Conservation (phyloP, 2,797 vertebrate genomes). For the Moxostoma hubbsi region DNA sequence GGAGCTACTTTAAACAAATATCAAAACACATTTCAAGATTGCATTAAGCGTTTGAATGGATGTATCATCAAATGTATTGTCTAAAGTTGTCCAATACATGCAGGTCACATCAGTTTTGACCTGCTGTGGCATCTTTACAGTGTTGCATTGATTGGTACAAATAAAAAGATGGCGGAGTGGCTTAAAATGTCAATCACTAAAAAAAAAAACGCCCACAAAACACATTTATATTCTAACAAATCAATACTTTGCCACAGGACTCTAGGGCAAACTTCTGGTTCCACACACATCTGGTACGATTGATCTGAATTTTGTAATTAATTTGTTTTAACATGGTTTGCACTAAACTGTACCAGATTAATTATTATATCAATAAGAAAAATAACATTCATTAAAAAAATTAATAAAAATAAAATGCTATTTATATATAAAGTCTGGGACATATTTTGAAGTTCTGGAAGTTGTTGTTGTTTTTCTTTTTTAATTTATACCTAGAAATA, state of each 20-base stretch:
- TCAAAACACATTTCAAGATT: neutral
- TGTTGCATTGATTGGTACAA: constrained; percentile 13
- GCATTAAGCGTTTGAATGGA: neutral
- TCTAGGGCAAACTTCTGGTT: too few relatives aligned
- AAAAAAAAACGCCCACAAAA: constrained; percentile 3
- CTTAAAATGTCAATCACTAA: neutral
- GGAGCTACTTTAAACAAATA: neutral
- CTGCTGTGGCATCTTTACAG: constrained; percentile 12
- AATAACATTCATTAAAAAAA: too few relatives aligned
- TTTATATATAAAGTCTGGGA: too few relatives aligned
- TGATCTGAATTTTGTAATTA: neutral
- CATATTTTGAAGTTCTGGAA: too few relatives aligned
- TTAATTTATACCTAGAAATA: too few relatives aligned
- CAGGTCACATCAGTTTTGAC: neutral
- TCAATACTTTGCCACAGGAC: constrained; percentile 13
- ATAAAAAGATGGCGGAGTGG: neutral
- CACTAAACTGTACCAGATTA: neutral
- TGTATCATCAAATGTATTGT: neutral
- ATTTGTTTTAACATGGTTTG: neutral
- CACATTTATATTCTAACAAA: neutral
- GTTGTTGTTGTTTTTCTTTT: too few relatives aligned
- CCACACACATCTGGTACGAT: neutral
- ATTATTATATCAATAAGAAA: too few relatives aligned
- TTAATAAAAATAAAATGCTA: too few relatives aligned
- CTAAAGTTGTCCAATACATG: neutral